A percentile compares a stretch with the other conserved stretches of the same genome.
Conservation (phyloP, 1,140 invertebrate genomes). For the Bombus affinis region DNA sequence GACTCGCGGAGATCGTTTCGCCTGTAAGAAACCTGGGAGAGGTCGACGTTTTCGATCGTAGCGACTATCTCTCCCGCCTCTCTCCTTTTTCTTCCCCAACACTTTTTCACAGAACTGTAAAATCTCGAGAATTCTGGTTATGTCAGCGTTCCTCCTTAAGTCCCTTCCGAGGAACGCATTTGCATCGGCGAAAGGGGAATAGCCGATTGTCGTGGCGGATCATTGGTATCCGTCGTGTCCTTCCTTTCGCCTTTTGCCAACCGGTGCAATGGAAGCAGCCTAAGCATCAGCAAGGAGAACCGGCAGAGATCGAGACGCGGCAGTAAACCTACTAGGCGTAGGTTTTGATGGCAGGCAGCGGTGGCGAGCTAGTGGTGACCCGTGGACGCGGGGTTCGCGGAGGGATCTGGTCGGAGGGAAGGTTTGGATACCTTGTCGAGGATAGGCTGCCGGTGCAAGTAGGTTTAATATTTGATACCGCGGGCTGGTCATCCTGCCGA, state of each 20-base stretch:
- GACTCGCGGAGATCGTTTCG: neutral
- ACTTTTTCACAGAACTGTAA: neutral
- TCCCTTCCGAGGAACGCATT: neutral
- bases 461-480: conserved; percentile 82
- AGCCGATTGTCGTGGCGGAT: neutral
- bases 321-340: conserved; percentile 62
- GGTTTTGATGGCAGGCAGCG: conserved; percentile 67
- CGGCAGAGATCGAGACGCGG: conserved; percentile 60
- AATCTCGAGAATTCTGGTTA: neutral
- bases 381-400: conserved; percentile 48
- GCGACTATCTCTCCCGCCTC: neutral
- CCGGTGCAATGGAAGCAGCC: conserved; percentile 20
- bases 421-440: conserved; percentile 70
- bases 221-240: neutral
- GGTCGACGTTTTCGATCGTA: neutral
- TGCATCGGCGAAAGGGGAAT: neutral
- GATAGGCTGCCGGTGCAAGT: conserved; percentile 78
- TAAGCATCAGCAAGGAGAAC: conserved; percentile 32
- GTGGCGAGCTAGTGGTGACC: conserved; percentile 48
- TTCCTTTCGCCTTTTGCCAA: neutral
- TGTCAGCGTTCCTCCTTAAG: conserved; percentile 1
- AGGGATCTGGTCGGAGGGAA: conserved; percentile 57
- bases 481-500: conserved; percentile 82
- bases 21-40: neutral
- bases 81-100: too few relatives aligned